Evolutionary conservation across 2,113 vertebrate genomes (phyloP).

Genomic region (Microtus ochrogaster): DNA sequence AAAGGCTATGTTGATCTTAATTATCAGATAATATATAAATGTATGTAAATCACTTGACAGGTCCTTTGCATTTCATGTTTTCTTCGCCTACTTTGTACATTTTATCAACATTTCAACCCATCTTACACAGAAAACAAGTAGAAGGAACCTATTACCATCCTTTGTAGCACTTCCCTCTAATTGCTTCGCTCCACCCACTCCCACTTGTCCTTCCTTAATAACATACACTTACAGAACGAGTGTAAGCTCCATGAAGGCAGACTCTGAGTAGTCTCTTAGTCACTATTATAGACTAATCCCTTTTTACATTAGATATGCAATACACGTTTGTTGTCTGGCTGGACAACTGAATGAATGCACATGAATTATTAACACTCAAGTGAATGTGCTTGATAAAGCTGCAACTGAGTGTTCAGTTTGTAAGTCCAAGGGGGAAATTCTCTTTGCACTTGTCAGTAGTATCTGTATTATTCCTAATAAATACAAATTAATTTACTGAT

Average conservation of each 20-base stretch:
- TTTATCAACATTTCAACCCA: conserved; percentile 11
- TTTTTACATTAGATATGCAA: neutral
- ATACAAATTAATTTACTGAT: neutral
- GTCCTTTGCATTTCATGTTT: conserved; percentile 52
- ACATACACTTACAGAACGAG: neutral
- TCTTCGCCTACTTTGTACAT: neutral
- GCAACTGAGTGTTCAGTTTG: conserved; percentile 6
- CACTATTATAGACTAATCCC: neutral
- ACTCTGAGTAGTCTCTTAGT: neutral
- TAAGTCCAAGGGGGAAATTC: conserved; percentile 33
- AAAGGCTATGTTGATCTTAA: neutral
- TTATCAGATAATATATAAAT: neutral
- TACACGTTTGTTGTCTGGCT: neutral
- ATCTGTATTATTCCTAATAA: conserved; percentile 3
- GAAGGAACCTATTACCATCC: neutral
- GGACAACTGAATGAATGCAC: conserved; percentile 25
- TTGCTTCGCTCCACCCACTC: neutral
- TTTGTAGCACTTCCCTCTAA: neutral
- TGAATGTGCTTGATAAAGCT: conserved; percentile 54
- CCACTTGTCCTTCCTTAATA: neutral
- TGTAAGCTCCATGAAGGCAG: neutral
- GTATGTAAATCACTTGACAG: neutral
- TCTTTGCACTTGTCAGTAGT: conserved; percentile 14
- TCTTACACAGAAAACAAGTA: conserved; percentile 24
- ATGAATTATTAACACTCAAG: conserved; percentile 46